A percentile compares a stretch with the other conserved stretches of the same genome.
These are phyloP conservation scores for Alces alces DNA, from an alignment of 2,113 vertebrate species.

Conservation along the genomic window DNA sequence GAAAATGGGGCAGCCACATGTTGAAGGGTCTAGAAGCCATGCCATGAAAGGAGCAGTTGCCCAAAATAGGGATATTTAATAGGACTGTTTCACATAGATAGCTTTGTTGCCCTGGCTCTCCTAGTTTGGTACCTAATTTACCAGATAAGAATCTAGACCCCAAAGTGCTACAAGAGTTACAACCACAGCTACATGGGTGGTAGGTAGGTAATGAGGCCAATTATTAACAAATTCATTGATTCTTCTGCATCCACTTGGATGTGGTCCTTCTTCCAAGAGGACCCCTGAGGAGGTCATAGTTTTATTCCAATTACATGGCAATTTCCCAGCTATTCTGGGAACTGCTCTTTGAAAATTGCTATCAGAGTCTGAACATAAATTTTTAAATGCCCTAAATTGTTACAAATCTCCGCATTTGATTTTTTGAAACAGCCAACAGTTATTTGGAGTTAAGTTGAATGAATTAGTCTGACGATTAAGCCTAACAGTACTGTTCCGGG, in stretches of 20 bases:
- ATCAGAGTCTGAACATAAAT: constrained; percentile 3
- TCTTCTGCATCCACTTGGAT: neutral
- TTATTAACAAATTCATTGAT: neutral
- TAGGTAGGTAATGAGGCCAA: neutral
- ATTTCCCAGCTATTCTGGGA: constrained; percentile 29
- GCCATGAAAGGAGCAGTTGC: neutral
- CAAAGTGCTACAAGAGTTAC: neutral
- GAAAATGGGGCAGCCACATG: neutral
- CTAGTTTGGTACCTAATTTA: neutral
- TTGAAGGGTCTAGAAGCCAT: neutral
- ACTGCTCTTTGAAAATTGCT: constrained; percentile 27
- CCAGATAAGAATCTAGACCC: neutral
- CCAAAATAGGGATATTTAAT: neutral
- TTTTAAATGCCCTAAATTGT: constrained; percentile 54
- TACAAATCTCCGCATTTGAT: constrained; percentile 55
- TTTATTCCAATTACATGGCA: constrained; percentile 13
- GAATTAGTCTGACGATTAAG: constrained; percentile 14
- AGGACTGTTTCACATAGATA: neutral
- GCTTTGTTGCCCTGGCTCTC: neutral
- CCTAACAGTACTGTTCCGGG: neutral
- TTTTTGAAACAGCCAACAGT: constrained; percentile 38
- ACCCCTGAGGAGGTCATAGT: neutral
- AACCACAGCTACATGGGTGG: neutral
- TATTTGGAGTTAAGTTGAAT: constrained; percentile 11
- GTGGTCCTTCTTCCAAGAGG: neutral